Evolutionary conservation across 2,113 vertebrate genomes (phyloP).

Genomic region (Hypomesus transpacificus): DNA sequence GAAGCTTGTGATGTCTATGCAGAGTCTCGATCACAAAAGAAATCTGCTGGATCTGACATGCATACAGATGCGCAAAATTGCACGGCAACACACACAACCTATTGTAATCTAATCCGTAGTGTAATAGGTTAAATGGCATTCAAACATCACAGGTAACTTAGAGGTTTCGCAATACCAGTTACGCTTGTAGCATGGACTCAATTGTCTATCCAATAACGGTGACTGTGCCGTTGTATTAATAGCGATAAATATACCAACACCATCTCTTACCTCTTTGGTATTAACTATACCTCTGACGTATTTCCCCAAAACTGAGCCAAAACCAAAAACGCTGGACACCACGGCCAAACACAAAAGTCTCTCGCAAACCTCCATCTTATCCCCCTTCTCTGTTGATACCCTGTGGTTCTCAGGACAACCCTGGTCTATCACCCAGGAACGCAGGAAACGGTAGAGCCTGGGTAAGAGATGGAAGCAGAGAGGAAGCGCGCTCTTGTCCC

Average conservation of each 20-base stretch:
- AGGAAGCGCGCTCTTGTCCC: conserved; percentile 50
- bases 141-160: conserved; percentile 35
- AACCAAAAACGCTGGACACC: conserved; percentile 66
- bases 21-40: background rate
- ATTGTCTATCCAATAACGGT: conserved; percentile 30
- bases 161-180: background rate
- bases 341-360: conserved; percentile 66
- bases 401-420: conserved; percentile 43
- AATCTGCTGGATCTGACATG: conserved; percentile 16
- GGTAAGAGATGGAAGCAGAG: conserved; percentile 28
- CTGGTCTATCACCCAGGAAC: conserved; percentile 34
- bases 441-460: conserved; percentile 25
- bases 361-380: conserved; percentile 72
- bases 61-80: conserved; percentile 24
- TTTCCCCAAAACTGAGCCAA: conserved; percentile 66
- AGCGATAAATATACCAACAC: background rate
- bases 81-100: background rate
- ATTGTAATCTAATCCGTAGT: no score
- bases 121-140: no score
- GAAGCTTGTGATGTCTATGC: background rate
- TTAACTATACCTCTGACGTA: conserved; percentile 76
- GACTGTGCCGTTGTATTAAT: background rate
- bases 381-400: conserved; percentile 48
- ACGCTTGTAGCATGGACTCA: background rate
- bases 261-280: conserved; percentile 72